Base-by-base conservation (phyloP, 2,888 invertebrate species). In the Melinaea marsaeus region DNA sequence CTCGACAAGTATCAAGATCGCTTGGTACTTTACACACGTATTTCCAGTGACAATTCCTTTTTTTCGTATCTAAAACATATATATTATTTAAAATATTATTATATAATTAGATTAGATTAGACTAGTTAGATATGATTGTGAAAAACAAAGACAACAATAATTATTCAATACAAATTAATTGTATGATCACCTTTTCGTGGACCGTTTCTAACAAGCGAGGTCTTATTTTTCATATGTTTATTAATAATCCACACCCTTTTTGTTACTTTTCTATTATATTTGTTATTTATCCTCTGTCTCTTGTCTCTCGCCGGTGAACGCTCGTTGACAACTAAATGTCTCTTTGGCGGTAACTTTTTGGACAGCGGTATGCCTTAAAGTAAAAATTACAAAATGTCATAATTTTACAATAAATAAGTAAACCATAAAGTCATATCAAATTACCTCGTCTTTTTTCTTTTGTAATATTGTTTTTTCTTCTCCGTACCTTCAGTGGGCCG, bases 31-130 rank as follows among this genome's bases (percentile, higher is more conserved):
- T 64, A 65, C 86, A 86, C 48, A 71, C 70, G 60, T 85, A 86
- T 55, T 66, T 74, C 86, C 85, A 86, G 45, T 74, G 80, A 66
- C 86, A 86, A 2, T 56, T 42, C 3, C 72, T 54, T 56, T 59
- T 67, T 51, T 57, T 57, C 33, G 64, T 70, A 37, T 4, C 58
- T 62, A 56, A 4, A 35, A 56, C n/a, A 34, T 42, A 9, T 7
- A 9, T 9, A 42, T 42, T 42, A 42, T 42, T 42, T 42, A 9
- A 6, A 42, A 9, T 42, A 42, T 6, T 42, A 1, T 7, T 9
- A 11, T 5, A 42, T 37, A 22, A 22, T 22, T 22, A 22, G 22
- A 22, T 22, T 22, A 22, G 22, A 22, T 22, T 22, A 22, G 22
- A 22, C 22, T 22, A 22, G 22, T 22, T 22, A 22, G 22, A 22